Percentiles rank a stretch among this genome's conserved stretches.
Conservation (phyloP, 2,797 vertebrate species). For the Euthynnus affinis region DNA sequence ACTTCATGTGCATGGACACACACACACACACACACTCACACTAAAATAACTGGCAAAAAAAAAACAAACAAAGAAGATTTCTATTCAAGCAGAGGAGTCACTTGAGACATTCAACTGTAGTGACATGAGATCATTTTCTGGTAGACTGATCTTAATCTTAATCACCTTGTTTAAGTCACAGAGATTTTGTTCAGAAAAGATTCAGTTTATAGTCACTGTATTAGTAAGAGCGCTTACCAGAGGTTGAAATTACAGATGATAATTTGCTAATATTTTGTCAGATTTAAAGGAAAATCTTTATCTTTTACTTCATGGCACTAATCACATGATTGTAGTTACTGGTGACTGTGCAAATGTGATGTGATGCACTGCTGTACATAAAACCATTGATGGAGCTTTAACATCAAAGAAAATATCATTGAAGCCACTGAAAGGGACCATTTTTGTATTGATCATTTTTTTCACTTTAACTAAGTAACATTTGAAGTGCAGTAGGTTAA, state of each 20-base stretch:
- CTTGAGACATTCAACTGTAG: conserved; percentile 3
- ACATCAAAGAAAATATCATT: too few species aligned
- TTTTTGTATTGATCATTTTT: background rate
- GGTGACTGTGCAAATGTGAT: background rate
- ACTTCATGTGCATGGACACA: conserved; percentile 14
- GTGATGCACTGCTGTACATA: background rate
- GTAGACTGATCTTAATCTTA: conserved; percentile 22
- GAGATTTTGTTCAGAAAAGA: conserved; percentile 15
- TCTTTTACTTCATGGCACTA: background rate
- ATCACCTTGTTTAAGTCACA: background rate
- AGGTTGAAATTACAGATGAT: background rate
- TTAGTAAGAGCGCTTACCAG: background rate
- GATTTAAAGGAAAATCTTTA: background rate
- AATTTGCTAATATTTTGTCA: background rate
- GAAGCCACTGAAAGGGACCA: background rate
- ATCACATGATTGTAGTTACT: background rate
- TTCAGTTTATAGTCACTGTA: conserved; percentile 2
- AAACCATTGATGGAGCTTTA: background rate
- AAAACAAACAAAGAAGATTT: conserved; percentile 10
- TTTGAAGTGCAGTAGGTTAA: background rate
- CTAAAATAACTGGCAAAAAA: conserved; percentile 18
- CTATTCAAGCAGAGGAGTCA: conserved; percentile 6
- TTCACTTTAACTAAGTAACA: background rate
- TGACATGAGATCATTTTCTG: conserved; percentile 37
- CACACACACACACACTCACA: conserved; percentile 3